Evolutionary conservation across 1,140 invertebrate species (phyloP), one percentile per base, ranked within the genome.

Genomic region (Ephestia elutella): DNA sequence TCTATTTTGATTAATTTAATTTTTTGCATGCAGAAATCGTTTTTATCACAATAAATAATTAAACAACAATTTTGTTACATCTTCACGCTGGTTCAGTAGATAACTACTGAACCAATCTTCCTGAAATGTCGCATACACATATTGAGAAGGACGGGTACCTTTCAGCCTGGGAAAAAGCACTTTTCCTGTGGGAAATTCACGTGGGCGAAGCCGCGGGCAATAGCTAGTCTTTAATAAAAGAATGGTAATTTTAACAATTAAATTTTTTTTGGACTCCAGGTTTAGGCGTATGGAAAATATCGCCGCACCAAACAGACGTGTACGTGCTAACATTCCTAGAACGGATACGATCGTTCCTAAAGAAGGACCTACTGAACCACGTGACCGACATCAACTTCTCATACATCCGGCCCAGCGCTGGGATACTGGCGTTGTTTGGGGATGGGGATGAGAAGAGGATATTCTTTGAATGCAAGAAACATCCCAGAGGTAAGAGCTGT

Each of bases 281-380:
- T 65, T 67, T 91, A 13, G 89, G 90, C 2, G 90, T 90, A 7
- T 90, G 90, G 90, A 89, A 71, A 64, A 76, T 82, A 60, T 86
- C 84, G 0, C 49, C 54, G 2, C 89, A 90, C 60, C 89, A 91
- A 70, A 58, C 72, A 0, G 80, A 89, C 30, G 74, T 90, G 0
- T 91, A 87, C 60, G 67, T 90, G 11, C 70, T 89, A 8, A 81
- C 82, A 25, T 90, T 90, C 56, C 54, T 84, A n/a, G 80, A 87
- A 50, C 57, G 89, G 50, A 75, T 89, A 48, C 62, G 75, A 0
- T 75, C 78, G 5, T 69, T 85, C 28, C 57, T 85, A 9, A 70
- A 73, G 20, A 72, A 78, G 54, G 78, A 75, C 21, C 28, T 74
- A 7, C 58, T 90, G 9, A 68, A 75, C 13, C 76, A 82, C 20